phyloP scores from a whole-genome alignment of 1,140 invertebrate species.

The Heliconius congener region DNA sequence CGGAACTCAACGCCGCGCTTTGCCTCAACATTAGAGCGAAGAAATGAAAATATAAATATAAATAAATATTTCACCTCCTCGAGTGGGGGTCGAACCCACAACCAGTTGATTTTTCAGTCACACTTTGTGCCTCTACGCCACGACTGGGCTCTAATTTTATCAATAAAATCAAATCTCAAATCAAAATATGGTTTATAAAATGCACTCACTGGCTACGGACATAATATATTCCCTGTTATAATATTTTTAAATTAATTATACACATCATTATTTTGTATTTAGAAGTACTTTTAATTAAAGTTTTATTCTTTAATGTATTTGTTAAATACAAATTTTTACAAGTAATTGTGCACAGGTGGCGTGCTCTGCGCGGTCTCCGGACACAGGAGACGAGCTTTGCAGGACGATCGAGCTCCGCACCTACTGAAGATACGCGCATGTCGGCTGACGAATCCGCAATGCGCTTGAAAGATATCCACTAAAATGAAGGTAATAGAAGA shows the following conservation, averaged over 20 bases:
- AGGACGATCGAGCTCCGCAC: conserved; percentile 58
- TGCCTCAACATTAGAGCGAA: too few species aligned
- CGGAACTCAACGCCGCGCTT: too few species aligned
- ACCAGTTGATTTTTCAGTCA: too few species aligned
- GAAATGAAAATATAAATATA: too few species aligned
- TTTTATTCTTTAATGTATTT: too few species aligned
- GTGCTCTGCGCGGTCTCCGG: conserved; percentile 46
- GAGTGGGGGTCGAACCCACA: too few species aligned
- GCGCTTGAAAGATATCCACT: conserved; percentile 62
- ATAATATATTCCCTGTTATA: neutral
- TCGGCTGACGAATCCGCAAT: conserved; percentile 60
- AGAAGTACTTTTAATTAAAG: neutral
- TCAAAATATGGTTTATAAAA: too few species aligned
- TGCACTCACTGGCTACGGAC: too few species aligned
- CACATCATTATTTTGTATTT: neutral
- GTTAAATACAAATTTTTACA: neutral
- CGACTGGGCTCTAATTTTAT: too few species aligned
- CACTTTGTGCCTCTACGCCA: too few species aligned
- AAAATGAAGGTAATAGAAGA: conserved; percentile 21
- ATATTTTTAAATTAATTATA: neutral
- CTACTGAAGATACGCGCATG: conserved; percentile 66
- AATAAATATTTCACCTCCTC: too few species aligned
- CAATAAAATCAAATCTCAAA: too few species aligned
- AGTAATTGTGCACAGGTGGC: conserved; percentile 41
- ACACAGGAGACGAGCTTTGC: conserved; percentile 44